Conservation (phyloP, 2,113 vertebrate genomes). For the Peromyscus californicus region DNA sequence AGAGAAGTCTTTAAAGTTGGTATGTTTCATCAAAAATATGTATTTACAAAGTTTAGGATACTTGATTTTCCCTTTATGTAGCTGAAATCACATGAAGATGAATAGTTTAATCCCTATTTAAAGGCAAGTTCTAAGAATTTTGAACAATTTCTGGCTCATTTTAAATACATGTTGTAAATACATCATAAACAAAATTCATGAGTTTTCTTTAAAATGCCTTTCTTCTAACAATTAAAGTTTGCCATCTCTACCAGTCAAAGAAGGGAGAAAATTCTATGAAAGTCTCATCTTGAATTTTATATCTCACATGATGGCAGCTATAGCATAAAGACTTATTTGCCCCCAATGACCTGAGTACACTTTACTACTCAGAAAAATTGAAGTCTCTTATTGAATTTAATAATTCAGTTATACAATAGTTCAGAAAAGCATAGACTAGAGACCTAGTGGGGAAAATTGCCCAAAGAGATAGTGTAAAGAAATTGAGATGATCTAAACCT, state of each 20-base stretch:
- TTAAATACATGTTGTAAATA: not conserved
- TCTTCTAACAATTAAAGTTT: not conserved
- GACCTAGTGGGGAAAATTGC: not conserved
- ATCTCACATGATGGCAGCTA: not conserved
- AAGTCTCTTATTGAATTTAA: not conserved
- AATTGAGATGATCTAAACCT: not conserved
- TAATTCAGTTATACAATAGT: not conserved
- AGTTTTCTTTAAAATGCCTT: not conserved
- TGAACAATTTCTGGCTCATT: not conserved
- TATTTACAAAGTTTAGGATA: not conserved
- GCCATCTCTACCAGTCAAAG: not conserved
- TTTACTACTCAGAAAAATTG: not conserved
- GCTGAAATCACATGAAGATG: not conserved
- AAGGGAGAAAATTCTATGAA: not conserved
- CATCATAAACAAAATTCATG: not conserved
- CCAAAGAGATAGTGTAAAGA: not conserved
- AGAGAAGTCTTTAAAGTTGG: not conserved
- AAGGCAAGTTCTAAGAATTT: constrained; percentile 9
- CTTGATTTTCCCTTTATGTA: not conserved
- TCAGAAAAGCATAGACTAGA: not conserved
- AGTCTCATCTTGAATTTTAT: not conserved
- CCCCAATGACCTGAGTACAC: not conserved
- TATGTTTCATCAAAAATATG: not conserved
- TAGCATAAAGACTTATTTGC: not conserved
- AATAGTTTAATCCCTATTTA: not conserved